phyloP scores from a whole-genome alignment of 1,140 invertebrate species.

The Orchesella cincta region DNA sequence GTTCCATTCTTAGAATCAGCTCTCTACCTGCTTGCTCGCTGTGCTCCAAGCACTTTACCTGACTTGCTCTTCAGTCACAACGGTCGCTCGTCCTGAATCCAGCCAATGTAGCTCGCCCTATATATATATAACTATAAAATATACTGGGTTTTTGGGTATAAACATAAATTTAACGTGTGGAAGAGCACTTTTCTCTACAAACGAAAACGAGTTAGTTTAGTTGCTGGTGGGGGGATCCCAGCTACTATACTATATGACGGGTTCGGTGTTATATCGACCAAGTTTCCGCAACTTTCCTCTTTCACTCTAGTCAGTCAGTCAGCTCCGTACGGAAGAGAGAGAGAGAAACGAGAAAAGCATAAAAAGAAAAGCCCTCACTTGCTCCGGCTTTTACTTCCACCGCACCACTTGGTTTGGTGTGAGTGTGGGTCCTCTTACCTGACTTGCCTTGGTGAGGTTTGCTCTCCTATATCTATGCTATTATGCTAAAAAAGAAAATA shows the following conservation, averaged over 20 bases:
- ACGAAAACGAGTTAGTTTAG: background rate
- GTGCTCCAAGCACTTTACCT: background rate
- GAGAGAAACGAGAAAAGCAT: background rate
- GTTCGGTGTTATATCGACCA: constrained; percentile 22
- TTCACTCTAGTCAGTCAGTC: background rate
- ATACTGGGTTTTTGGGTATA: background rate
- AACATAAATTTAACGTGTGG: background rate
- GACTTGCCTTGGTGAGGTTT: background rate
- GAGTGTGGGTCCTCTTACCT: too few relatives aligned
- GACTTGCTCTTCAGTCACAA: background rate
- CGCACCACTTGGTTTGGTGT: background rate
- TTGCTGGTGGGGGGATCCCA: background rate
- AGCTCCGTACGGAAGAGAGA: background rate
- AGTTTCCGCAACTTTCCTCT: background rate
- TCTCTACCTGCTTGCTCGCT: background rate
- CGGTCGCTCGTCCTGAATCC: too few relatives aligned
- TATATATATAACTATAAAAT: background rate
- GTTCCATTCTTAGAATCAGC: constrained; percentile 10
- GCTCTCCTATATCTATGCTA: too few relatives aligned
- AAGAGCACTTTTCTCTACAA: background rate
- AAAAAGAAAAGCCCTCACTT: background rate
- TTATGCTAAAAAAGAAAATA: too few relatives aligned
- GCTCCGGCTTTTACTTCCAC: background rate
- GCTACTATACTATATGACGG: background rate
- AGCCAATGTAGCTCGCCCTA: background rate